phyloP scores from a whole-genome alignment of 2,113 vertebrate species.

The Bujurquina vittata region DNA sequence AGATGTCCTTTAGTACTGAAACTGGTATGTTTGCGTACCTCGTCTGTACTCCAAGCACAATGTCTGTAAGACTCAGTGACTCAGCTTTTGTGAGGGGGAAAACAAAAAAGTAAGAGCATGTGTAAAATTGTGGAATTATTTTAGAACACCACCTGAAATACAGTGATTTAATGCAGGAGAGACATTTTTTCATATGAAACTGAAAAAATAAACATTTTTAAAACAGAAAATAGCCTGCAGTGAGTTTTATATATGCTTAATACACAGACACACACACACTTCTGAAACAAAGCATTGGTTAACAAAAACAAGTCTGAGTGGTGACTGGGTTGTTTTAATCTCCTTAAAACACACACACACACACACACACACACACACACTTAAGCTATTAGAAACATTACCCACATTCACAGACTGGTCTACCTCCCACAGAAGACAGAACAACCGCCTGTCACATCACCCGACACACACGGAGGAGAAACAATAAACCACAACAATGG shows the following conservation, averaged over 20 bases:
- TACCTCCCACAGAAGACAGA: conserved; percentile 53
- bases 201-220: conserved; percentile 70
- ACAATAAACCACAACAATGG: conserved; percentile 58
- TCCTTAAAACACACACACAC: conserved; percentile 20
- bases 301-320: conserved; percentile 26
- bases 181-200: conserved; percentile 64
- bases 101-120: neutral
- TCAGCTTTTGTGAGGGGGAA: conserved; percentile 30
- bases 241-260: conserved; percentile 25
- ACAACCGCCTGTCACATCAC: conserved; percentile 49
- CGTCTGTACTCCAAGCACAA: conserved; percentile 40
- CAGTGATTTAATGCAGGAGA: conserved; percentile 24
- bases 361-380: neutral
- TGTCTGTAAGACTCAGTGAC: conserved; percentile 25
- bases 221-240: conserved; percentile 34
- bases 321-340: conserved; percentile 35
- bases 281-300: conserved; percentile 2
- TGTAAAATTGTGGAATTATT: conserved; percentile 32
- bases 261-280: conserved; percentile 3
- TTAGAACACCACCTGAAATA: conserved; percentile 29
- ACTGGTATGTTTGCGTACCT: conserved; percentile 28
- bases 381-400: conserved; percentile 55
- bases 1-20: conserved; percentile 33
- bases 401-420: conserved; percentile 41
- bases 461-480: conserved; percentile 8